These are phyloP conservation scores for Myotis lucifugus DNA, from an alignment of 2,113 vertebrate genomes.

Conservation along the genomic window DNA sequence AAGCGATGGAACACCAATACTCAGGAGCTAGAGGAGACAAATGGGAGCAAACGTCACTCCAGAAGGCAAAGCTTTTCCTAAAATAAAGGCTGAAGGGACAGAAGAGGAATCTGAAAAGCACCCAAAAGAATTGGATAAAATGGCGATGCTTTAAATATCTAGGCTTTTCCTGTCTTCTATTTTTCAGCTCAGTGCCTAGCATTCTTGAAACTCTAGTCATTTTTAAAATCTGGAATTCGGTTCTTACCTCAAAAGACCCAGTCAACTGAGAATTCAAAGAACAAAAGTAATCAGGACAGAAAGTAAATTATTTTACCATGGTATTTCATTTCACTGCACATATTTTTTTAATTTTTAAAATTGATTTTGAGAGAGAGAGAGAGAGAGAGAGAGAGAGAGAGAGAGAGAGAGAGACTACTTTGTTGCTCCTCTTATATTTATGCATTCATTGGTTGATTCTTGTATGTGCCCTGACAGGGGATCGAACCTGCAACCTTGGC, in stretches of 20 bases:
- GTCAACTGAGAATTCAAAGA: conserved; percentile 59
- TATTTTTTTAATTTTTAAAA: neutral
- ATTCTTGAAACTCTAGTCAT: neutral
- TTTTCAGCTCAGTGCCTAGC: conserved; percentile 2
- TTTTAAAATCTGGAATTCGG: conserved; percentile 14
- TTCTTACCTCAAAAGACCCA: conserved; percentile 14
- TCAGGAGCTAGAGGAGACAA: conserved; percentile 90
- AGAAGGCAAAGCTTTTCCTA: neutral
- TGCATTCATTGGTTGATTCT: neutral
- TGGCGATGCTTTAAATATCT: neutral
- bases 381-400: too few relatives aligned
- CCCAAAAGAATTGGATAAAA: neutral
- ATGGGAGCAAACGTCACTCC: conserved; percentile 7
- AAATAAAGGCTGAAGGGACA: neutral
- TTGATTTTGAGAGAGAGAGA: neutral
- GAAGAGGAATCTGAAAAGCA: neutral
- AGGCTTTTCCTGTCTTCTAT: neutral
- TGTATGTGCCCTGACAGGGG: neutral
- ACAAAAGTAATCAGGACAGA: neutral
- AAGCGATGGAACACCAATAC: conserved; percentile 98
- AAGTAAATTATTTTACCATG: neutral
- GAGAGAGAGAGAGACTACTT: neutral
- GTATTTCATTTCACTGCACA: neutral
- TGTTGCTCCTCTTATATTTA: neutral
- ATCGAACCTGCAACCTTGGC: neutral